Evolutionary conservation across 2,113 vertebrate genomes (phyloP).

Genomic region (Neodon shergylaensis): DNA sequence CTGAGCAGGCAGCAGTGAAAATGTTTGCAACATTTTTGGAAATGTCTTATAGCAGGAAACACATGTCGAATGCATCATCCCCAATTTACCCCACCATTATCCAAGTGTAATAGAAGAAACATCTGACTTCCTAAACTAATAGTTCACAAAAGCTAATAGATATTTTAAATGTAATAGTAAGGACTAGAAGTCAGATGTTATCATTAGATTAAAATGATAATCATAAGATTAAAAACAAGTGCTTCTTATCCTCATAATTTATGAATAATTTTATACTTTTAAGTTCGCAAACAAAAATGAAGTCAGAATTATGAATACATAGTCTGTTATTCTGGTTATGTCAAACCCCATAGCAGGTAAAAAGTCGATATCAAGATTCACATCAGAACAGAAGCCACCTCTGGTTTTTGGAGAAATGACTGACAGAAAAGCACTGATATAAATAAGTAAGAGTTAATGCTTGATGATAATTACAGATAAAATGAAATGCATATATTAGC

Average conservation of each 20-base stretch:
- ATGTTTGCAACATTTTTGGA: not conserved
- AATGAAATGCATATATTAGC: not conserved
- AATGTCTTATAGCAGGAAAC: not conserved
- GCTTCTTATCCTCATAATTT: not conserved
- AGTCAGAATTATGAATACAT: not conserved
- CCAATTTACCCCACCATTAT: not conserved
- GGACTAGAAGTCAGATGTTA: not conserved
- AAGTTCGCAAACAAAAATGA: not conserved
- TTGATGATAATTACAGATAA: not conserved
- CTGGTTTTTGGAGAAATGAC: not conserved
- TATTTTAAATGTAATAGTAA: not conserved
- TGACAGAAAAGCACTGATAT: not conserved
- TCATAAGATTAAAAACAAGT: not conserved
- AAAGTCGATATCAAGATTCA: not conserved
- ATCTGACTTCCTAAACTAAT: not conserved
- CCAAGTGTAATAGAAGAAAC: not conserved
- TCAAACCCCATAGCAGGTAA: not conserved
- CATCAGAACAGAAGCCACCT: not conserved
- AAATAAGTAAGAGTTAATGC: not conserved
- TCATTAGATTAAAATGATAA: not conserved
- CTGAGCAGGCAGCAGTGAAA: no score
- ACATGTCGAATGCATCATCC: not conserved
- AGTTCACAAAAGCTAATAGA: not conserved
- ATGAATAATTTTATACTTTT: not conserved
- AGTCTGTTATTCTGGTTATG: not conserved